Conservation (phyloP, 1,140 invertebrate genomes). For the Neomicropteryx cornuta region DNA sequence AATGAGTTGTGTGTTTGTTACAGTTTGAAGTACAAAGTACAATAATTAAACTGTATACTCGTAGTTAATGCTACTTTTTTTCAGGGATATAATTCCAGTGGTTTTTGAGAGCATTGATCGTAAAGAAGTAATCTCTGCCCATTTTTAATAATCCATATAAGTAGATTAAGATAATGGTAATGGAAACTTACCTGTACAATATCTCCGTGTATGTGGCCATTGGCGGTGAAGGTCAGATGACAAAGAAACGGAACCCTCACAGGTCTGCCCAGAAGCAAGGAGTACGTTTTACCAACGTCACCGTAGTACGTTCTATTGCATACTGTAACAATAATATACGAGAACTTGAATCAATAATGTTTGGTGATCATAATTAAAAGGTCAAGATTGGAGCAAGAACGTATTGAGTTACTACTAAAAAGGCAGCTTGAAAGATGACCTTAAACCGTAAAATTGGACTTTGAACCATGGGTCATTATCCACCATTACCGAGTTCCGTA, state of each 20-base stretch:
- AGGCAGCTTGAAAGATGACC: too few relatives aligned
- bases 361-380: too few relatives aligned
- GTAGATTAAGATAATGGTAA: too few relatives aligned
- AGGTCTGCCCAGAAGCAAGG: constrained; percentile 55
- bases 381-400: too few relatives aligned
- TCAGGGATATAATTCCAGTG: neutral
- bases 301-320: constrained; percentile 85
- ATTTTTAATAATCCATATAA: neutral
- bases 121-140: neutral
- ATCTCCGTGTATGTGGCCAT: constrained; percentile 71
- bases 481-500: too few relatives aligned
- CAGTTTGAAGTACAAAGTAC: too few relatives aligned
- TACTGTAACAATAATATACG: constrained; percentile 37
- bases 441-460: too few relatives aligned
- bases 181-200: constrained; percentile 57
- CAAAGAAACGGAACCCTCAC: constrained; percentile 72
- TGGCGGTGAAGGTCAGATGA: constrained; percentile 80
- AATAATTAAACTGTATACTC: too few relatives aligned
- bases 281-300: constrained; percentile 72
- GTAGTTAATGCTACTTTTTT: too few relatives aligned
- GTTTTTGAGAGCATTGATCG: neutral
- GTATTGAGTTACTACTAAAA: too few relatives aligned
- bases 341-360: constrained; percentile 6
- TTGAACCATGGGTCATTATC: too few relatives aligned
- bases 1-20: too few relatives aligned